phyloP scores from a whole-genome alignment of 2,888 invertebrate species.

The Rhingia campestris region DNA sequence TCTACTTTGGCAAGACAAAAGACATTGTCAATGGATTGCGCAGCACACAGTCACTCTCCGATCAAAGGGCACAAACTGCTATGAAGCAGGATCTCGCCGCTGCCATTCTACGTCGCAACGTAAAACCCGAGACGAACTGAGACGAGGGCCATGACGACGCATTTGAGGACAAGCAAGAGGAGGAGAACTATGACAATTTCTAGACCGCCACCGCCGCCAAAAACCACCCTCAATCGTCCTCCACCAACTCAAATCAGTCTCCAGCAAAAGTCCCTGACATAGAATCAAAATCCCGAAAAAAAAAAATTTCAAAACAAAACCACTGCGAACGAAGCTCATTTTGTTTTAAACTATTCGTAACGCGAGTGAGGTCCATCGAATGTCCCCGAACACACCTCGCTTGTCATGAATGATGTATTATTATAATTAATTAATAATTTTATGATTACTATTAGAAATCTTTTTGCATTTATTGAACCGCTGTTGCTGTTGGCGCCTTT shows the following conservation, averaged over 20 bases:
- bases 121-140: slow-evolving; percentile 84
- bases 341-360: slow-evolving; percentile 49
- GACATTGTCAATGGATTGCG: slow-evolving; percentile 98
- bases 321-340: slow-evolving; percentile 32
- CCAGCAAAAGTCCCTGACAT: slow-evolving; percentile 51
- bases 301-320: not conserved
- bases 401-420: slow-evolving; percentile 53
- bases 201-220: slow-evolving; percentile 37
- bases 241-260: slow-evolving; percentile 29
- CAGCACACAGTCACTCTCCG: slow-evolving; percentile 91
- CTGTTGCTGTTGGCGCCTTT: slow-evolving; percentile 61
- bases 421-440: slow-evolving; percentile 56
- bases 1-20: slow-evolving; percentile 99
- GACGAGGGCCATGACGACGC: slow-evolving; percentile 65
- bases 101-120: slow-evolving; percentile 92
- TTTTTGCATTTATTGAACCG: slow-evolving; percentile 70
- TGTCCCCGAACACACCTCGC: slow-evolving; percentile 55
- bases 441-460: slow-evolving; percentile 62
- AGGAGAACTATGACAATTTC: slow-evolving; percentile 71
- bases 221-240: slow-evolving; percentile 54
- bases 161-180: slow-evolving; percentile 54
- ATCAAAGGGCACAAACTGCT: slow-evolving; percentile 92
- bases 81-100: slow-evolving; percentile 93
- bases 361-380: slow-evolving; percentile 64
- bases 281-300: slow-evolving; percentile 29